Conservation (phyloP, 2,113 vertebrate species). For the Leucoraja erinaceus region DNA sequence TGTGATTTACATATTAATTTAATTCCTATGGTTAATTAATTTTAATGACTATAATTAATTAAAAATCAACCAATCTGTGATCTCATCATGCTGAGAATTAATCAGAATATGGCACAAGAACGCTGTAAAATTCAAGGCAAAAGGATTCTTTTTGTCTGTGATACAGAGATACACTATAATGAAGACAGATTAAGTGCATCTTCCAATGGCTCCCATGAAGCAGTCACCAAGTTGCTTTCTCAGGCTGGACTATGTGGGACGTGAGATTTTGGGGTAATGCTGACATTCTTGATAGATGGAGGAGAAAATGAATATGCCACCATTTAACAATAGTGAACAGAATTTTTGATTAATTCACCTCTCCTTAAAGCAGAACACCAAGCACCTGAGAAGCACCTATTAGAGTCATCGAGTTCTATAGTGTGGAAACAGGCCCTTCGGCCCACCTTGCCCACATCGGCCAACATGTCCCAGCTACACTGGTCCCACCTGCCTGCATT, state of each 20-base stretch:
- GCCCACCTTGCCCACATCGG: too few relatives aligned
- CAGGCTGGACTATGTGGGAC: neutral
- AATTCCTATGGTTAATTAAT: neutral
- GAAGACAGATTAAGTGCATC: neutral
- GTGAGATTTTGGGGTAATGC: neutral
- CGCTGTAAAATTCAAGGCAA: neutral
- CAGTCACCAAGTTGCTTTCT: neutral
- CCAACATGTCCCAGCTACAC: too few relatives aligned
- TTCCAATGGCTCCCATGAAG: neutral
- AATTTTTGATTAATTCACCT: neutral
- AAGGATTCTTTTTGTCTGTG: neutral
- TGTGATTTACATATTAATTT: conserved; percentile 31
- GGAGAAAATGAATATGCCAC: neutral
- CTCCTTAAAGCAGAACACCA: neutral
- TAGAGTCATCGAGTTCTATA: too few relatives aligned
- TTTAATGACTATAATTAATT: conserved; percentile 22
- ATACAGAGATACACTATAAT: neutral
- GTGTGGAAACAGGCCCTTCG: too few relatives aligned
- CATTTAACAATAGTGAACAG: neutral
- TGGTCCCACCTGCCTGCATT: too few relatives aligned
- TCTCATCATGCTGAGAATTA: neutral
- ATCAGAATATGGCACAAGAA: neutral
- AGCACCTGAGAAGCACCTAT: neutral
- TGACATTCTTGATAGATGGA: neutral
- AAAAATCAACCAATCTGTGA: conserved; percentile 8